phyloP scores from a whole-genome alignment of 2,888 invertebrate species.

The Nyleta sp. region DNA sequence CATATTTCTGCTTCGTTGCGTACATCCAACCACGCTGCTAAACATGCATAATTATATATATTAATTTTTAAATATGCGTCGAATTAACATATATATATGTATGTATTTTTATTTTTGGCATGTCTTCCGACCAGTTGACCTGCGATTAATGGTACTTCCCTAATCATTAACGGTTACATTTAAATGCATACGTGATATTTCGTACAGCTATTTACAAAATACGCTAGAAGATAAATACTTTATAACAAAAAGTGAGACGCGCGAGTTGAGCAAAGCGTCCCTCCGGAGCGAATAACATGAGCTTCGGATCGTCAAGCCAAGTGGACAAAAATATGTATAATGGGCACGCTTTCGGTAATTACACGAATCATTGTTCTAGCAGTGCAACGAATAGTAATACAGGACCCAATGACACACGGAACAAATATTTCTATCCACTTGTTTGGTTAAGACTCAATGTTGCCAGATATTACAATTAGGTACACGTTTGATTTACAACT shows the following conservation, averaged over 20 bases:
- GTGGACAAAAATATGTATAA: constrained; percentile 28
- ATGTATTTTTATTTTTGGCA: constrained; percentile 78
- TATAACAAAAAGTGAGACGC: constrained; percentile 65
- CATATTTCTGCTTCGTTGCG: constrained; percentile 10
- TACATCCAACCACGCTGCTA: constrained; percentile 21
- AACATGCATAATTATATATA: constrained; percentile 36
- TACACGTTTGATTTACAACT: constrained; percentile 32
- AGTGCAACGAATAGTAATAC: not conserved
- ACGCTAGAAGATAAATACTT: constrained; percentile 69
- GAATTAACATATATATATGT: constrained; percentile 68
- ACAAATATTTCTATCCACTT: constrained; percentile 31
- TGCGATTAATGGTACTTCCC: constrained; percentile 55
- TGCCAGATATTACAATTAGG: constrained; percentile 23
- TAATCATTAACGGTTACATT: constrained; percentile 44
- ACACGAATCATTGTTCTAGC: not conserved
- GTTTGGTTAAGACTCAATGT: constrained; percentile 27
- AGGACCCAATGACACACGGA: constrained; percentile 7
- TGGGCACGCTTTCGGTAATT: constrained; percentile 12
- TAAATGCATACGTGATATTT: constrained; percentile 53
- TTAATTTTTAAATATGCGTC: constrained; percentile 46
- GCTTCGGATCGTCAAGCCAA: constrained; percentile 37
- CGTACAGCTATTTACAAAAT: constrained; percentile 68
- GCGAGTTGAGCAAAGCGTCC: constrained; percentile 51
- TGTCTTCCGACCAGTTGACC: constrained; percentile 77
- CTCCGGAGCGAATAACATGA: constrained; percentile 36